Evolutionary conservation across 2,797 vertebrate genomes (phyloP), one percentile per base, ranked within the genome.

Genomic region (Triplophysa bombifrons): DNA sequence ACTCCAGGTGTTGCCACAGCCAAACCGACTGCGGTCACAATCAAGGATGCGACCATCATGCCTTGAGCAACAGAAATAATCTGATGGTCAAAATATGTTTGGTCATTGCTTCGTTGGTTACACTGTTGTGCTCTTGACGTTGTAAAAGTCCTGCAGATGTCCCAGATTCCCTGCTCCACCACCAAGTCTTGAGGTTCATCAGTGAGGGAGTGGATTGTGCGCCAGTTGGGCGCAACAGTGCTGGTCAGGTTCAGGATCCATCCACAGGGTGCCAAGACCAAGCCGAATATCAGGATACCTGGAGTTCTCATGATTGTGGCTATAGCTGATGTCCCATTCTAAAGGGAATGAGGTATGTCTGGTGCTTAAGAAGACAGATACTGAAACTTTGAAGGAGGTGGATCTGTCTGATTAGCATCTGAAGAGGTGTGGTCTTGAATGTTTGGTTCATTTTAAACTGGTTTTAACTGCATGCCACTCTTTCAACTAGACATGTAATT

Each of bases 221-320:
- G 92, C 97, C 97, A 99, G 74, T 80, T 92, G 0, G 97, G 96
- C 5, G 96, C 86, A 81, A 97, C 92, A 0, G 95, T 97, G 82
- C 93, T 81, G 0, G 91, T 93, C 19, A 99, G 91, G 9, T 92
- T 86, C 67, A 99, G 89, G 68, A 99, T 74, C 85, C 95, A 93
- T 11, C 95, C 96, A 34, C 95, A 96, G 27, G 97, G 96, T 2
- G 94, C 90, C 27, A 98, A 30, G 44, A 99, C 96, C 92, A 98
- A 55, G 68, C 97, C 97, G 85, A 98, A 92, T 69, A 97, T 96
- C 88, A 98, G 92, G 78, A 89, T 93, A 0, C 90, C 79, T 0
- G 97, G 97, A 0, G 97, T 98, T 81, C 96, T 91, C 82, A 83
- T 83, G 64, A 19, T 34, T 65, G 41, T 27, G 3, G 61, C 13